Base-by-base conservation (phyloP, 2,888 invertebrate genomes). In the Parthenolecanium corni region DNA sequence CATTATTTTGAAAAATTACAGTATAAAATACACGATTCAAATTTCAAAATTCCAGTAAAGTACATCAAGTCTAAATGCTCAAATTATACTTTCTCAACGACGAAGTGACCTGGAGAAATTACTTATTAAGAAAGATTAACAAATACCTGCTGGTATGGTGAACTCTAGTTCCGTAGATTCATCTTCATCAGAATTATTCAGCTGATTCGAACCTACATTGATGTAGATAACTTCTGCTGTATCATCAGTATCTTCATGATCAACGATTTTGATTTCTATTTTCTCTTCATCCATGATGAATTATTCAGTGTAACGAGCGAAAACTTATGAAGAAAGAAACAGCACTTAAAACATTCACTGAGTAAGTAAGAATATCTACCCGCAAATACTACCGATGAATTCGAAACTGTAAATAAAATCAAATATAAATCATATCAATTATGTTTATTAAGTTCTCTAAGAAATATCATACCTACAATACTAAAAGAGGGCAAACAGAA, bases 221-320 rank as follows among this genome's bases (percentile, higher is more conserved):
- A 61, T 61, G 24, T 61, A 61, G 38, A 61, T 61, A 11, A 61
- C 61, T 36, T 61, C 61, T 11, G 61, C 18, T 6, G 46, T 36
- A 9, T 61, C 58, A 9, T 49, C 61, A n/a, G 14, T 38, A n/a
- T 61, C 61, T 40, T 61, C 61, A n/a, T 11, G 20, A 20, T 42
- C 24, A 23, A 54, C 36, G 20, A 51, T 51, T 49, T 51, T 61
- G 40, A 61, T 40, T 51, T 61, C 61, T 6, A 61, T 51, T 47
- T 61, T 49, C 23, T 61, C 61, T 51, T 61, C 61, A 21, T 61
- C 49, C 61, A 61, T 61, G 36, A 21, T 51, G 47, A 47, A 9
- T 18, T 9, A 44, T 40, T 40, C n/a, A 9, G 31, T 31, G 5
- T 31, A 31, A 31, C 9, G 31, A 31, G 31, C 31, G 9, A 31